These are phyloP conservation scores for Masticophis lateralis DNA, from an alignment of 2,797 vertebrate genomes.

Conservation along the genomic window DNA sequence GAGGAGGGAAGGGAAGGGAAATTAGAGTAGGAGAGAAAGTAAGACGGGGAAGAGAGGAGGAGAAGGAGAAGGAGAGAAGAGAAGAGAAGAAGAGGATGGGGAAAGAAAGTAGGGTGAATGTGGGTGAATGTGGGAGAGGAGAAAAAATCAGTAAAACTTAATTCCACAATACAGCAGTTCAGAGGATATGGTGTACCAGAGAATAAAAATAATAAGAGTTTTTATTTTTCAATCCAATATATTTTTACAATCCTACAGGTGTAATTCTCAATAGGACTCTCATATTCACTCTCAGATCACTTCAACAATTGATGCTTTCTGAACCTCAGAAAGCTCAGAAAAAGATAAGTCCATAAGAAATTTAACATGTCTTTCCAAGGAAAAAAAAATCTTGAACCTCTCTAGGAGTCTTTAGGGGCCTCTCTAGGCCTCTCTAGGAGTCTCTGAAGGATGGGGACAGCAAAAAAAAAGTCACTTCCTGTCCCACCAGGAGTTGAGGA, in stretches of 20 bases:
- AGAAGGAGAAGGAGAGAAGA: no score
- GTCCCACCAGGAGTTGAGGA: no score
- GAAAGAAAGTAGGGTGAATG: no score
- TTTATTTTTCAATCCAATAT: not conserved
- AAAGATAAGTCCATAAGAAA: slow-evolving; percentile 18
- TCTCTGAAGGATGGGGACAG: no score
- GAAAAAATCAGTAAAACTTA: not conserved
- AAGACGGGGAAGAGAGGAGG: no score
- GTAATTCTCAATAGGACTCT: not conserved
- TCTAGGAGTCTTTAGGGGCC: no score
- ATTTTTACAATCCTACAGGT: not conserved
- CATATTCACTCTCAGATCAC: slow-evolving; percentile 6
- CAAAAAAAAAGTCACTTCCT: no score
- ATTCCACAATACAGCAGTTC: not conserved
- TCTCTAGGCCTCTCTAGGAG: no score
- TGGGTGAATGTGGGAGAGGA: no score
- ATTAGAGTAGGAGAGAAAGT: no score
- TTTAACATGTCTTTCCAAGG: not conserved
- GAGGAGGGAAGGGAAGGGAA: no score
- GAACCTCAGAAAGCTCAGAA: slow-evolving; percentile 2
- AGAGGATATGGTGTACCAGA: not conserved
- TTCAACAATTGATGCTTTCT: slow-evolving; percentile 17
- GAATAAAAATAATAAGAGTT: not conserved
- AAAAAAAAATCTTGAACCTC: not conserved
- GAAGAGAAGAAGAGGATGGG: no score